Percentiles rank a stretch among this genome's conserved stretches.
phyloP scores from a whole-genome alignment of 2,113 vertebrate species.

The Martes martes region DNA sequence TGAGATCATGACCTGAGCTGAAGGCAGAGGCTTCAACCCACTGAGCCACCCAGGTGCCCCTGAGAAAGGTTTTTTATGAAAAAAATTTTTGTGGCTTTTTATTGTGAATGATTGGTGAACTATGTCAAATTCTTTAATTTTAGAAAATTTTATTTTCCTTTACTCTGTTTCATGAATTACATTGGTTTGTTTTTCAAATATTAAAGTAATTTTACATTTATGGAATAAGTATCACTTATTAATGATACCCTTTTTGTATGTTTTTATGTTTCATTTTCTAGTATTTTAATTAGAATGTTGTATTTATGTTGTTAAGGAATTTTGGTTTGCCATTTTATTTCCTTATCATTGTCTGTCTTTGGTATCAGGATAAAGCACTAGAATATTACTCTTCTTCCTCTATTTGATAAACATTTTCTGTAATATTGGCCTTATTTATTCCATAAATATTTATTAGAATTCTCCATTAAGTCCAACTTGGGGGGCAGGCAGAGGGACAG shows the following conservation, averaged over 20 bases:
- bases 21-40: no score
- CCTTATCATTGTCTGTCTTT: neutral
- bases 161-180: neutral
- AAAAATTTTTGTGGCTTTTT: neutral
- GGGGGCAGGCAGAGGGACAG: fast-evolving
- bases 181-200: neutral
- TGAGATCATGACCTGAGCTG: no score
- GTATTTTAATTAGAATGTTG: neutral
- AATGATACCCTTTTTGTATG: neutral
- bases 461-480: neutral
- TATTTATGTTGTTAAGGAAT: neutral
- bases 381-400: neutral
- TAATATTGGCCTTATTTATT: neutral
- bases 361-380: neutral
- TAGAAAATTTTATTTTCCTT: neutral
- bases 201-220: neutral
- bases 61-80: neutral
- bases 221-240: neutral
- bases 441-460: neutral
- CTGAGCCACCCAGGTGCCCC: no score
- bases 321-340: neutral
- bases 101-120: neutral
- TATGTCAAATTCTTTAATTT: neutral
- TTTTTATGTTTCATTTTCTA: neutral
- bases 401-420: neutral